Conservation (phyloP, 1,140 invertebrate species). For the Luehdorfia chinensis region DNA sequence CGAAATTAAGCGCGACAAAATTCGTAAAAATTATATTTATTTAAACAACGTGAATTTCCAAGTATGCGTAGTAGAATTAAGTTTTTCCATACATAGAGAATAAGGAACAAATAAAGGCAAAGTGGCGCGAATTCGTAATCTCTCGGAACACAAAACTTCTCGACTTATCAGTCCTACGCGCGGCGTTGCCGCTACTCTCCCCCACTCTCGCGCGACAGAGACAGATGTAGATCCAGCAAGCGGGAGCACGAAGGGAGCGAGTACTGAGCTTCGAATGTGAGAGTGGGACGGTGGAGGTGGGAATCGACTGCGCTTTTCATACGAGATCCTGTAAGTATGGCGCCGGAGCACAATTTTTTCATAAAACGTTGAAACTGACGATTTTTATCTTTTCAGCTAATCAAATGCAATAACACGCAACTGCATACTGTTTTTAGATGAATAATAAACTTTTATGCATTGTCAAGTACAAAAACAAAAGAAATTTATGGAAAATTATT, state of each 20-base stretch:
- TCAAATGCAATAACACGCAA: background rate
- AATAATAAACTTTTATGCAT: too few relatives aligned
- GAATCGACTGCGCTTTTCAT: slow-evolving; percentile 10
- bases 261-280: background rate
- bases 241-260: slow-evolving; percentile 21
- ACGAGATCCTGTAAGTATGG: slow-evolving; percentile 7
- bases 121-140: slow-evolving; percentile 9
- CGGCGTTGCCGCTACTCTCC: slow-evolving; percentile 36
- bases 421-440: too few relatives aligned
- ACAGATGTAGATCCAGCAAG: background rate
- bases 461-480: too few relatives aligned
- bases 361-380: background rate
- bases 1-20: too few relatives aligned
- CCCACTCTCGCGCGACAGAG: slow-evolving; percentile 27
- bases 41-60: too few relatives aligned
- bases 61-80: too few relatives aligned
- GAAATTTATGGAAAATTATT: too few relatives aligned
- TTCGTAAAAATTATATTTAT: too few relatives aligned
- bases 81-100: too few relatives aligned
- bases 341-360: slow-evolving; percentile 7
- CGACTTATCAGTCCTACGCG: slow-evolving; percentile 19
- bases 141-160: slow-evolving; percentile 5
- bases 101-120: slow-evolving; percentile 13
- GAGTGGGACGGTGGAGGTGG: background rate
- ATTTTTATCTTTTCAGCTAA: slow-evolving; percentile 4